phyloP scores from a whole-genome alignment of 1,140 invertebrate genomes.

The Cydia pomonella region DNA sequence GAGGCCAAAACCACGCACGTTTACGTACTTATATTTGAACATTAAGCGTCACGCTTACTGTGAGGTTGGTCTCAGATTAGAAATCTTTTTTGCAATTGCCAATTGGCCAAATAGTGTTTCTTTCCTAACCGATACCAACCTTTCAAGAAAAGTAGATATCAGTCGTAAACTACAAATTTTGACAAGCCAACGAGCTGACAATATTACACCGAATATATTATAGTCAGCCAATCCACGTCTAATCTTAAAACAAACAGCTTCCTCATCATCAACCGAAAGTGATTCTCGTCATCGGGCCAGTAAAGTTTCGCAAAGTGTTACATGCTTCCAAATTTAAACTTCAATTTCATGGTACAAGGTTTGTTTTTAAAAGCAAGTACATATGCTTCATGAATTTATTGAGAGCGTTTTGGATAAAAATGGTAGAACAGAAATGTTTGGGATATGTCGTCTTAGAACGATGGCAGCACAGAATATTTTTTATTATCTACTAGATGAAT shows the following conservation, averaged over 20 bases:
- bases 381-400: not conserved
- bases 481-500: not conserved
- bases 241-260: slow-evolving; percentile 1
- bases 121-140: not conserved
- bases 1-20: too few relatives aligned
- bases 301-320: not conserved
- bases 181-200: not conserved
- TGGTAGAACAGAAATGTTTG: too few relatives aligned
- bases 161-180: not conserved
- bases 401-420: too few relatives aligned
- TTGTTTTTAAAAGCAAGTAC: slow-evolving; percentile 5
- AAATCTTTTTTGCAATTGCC: too few relatives aligned
- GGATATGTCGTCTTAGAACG: too few relatives aligned
- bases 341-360: not conserved
- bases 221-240: not conserved
- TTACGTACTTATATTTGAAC: too few relatives aligned
- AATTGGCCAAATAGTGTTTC: not conserved
- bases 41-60: too few relatives aligned
- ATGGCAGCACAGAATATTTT: not conserved
- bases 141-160: slow-evolving; percentile 1
- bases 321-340: slow-evolving; percentile 4
- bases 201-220: not conserved
- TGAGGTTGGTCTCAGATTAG: too few relatives aligned
- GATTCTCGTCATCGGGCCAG: not conserved
- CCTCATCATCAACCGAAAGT: not conserved